Conservation (phyloP, 2,888 invertebrate species). For the Conus canariensis region DNA sequence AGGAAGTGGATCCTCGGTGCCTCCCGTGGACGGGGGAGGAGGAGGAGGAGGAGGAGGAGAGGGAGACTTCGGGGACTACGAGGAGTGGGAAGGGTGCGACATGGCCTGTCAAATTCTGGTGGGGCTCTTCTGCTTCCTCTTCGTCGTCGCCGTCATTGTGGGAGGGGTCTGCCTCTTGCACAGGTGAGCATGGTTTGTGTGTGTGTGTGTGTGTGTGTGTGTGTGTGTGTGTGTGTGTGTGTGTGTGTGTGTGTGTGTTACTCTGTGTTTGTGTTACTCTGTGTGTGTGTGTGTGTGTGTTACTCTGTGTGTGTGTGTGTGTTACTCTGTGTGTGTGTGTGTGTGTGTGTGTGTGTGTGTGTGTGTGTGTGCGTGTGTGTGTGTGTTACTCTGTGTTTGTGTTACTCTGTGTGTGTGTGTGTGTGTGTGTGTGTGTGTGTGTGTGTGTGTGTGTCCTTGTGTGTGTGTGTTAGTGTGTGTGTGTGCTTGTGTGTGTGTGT, state of each 20-base stretch:
- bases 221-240: neutral
- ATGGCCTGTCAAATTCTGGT: constrained; percentile 52
- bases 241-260: neutral
- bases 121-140: constrained; percentile 45
- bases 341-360: too few species aligned
- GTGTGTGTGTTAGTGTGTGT: too few species aligned
- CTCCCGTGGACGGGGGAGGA: neutral
- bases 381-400: too few species aligned
- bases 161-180: constrained; percentile 46
- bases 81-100: constrained; percentile 46
- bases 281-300: too few species aligned
- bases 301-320: too few species aligned
- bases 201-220: constrained; percentile 10
- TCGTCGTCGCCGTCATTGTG: constrained; percentile 48
- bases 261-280: too few species aligned
- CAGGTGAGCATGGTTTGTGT: constrained; percentile 48
- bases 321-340: too few species aligned
- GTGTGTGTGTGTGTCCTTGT: too few species aligned
- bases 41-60: neutral
- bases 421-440: too few species aligned
- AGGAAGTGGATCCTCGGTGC: neutral
- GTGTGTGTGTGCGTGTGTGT: too few species aligned
- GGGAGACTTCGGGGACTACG: neutral
- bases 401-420: too few species aligned
- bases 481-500: too few species aligned